Evolutionary conservation across 1,140 invertebrate species (phyloP).

Genomic region (Aphidius gifuensis): DNA sequence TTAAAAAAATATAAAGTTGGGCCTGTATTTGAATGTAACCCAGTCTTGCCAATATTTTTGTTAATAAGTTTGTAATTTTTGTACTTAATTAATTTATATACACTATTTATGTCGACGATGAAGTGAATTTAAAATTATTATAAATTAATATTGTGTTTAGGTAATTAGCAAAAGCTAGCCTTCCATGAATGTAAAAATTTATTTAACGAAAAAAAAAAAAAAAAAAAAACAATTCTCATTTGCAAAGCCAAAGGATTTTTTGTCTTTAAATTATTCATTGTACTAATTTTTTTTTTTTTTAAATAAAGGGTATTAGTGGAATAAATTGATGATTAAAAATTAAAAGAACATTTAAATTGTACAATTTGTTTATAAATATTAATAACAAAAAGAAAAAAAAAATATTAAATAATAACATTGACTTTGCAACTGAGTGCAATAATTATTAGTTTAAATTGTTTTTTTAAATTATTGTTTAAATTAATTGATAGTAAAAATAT

Average conservation of each 20-base stretch:
- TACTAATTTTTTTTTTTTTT: neutral
- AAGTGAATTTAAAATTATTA: slow-evolving; percentile 1
- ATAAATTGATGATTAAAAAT: neutral
- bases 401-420: slow-evolving; percentile 22
- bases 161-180: slow-evolving; percentile 44
- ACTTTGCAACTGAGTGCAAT: slow-evolving; percentile 38
- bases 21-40: slow-evolving; percentile 31
- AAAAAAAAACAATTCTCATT: slow-evolving; percentile 26
- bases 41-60: slow-evolving; percentile 54
- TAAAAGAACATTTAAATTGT: neutral
- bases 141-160: slow-evolving; percentile 28
- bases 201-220: neutral
- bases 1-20: neutral
- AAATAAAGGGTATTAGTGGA: neutral
- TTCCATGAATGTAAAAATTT: slow-evolving; percentile 40
- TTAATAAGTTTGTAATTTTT: slow-evolving; percentile 57
- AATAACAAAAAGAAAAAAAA: slow-evolving; percentile 5
- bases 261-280: neutral
- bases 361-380: neutral
- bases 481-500: slow-evolving; percentile 35
- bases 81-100: slow-evolving; percentile 57
- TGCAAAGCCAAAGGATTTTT: slow-evolving; percentile 29
- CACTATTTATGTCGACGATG: slow-evolving; percentile 49
- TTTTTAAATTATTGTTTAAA: slow-evolving; percentile 37
- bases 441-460: slow-evolving; percentile 35